A percentile compares a stretch with the other conserved stretches of the same genome.
Conservation (phyloP, 2,797 vertebrate species). For the Calcarius lapponicus region DNA sequence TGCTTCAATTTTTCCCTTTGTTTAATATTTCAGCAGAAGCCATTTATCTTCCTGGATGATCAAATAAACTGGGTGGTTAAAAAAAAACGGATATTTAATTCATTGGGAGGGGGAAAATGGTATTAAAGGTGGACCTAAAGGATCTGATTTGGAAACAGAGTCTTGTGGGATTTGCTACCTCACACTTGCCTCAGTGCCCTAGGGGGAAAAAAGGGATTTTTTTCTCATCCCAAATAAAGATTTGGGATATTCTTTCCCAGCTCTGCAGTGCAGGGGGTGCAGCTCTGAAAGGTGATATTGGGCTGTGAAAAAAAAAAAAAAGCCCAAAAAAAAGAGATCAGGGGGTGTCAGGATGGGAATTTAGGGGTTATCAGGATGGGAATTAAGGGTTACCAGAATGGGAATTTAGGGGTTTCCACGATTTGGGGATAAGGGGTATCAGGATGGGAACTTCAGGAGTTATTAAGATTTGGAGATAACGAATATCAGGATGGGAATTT, state of each 20-base stretch:
- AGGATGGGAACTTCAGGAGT: background rate
- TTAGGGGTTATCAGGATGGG: background rate
- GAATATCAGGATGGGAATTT: no score
- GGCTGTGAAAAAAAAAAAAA: background rate
- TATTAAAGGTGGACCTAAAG: background rate
- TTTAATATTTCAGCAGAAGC: constrained; percentile 74
- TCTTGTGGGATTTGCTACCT: constrained; percentile 41
- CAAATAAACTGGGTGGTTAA: constrained; percentile 71
- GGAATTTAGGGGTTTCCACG: no score
- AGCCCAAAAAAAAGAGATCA: background rate
- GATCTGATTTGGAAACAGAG: constrained; percentile 29
- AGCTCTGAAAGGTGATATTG: background rate
- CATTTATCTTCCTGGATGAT: constrained; percentile 75
- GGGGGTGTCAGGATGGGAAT: background rate
- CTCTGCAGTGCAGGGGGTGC: background rate
- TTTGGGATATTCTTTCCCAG: background rate
- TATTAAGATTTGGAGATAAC: no score
- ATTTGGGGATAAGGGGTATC: no score
- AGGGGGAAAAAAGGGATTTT: background rate
- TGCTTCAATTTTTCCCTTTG: constrained; percentile 65
- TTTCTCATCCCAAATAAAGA: constrained; percentile 34
- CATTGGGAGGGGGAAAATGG: background rate
- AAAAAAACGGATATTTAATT: constrained; percentile 53
- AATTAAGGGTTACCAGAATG: no score
- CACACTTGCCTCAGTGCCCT: background rate